phyloP scores from a whole-genome alignment of 1,140 invertebrate genomes.

The Dufourea novaeangliae region DNA sequence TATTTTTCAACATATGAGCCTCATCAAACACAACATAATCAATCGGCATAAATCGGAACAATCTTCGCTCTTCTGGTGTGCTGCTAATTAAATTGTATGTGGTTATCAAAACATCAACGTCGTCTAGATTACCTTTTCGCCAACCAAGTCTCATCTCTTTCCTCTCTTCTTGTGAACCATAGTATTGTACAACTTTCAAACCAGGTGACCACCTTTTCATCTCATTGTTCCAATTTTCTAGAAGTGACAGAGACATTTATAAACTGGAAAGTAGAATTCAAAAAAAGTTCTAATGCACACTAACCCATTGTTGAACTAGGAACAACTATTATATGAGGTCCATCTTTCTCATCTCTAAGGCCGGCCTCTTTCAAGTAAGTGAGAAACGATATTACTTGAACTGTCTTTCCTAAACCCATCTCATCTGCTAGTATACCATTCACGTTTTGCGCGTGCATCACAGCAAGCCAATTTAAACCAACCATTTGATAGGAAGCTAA shows the following conservation, averaged over 20 bases:
- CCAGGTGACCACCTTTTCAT: slow-evolving; percentile 92
- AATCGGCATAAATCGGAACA: slow-evolving; percentile 94
- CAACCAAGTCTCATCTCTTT: slow-evolving; percentile 89
- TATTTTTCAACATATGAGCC: slow-evolving; percentile 99
- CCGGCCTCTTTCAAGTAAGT: slow-evolving; percentile 91
- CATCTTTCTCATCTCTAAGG: slow-evolving; percentile 82
- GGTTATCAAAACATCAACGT: slow-evolving; percentile 93
- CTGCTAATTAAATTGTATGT: slow-evolving; percentile 92
- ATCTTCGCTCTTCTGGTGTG: slow-evolving; percentile 92
- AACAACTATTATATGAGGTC: slow-evolving; percentile 94
- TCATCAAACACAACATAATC: slow-evolving; percentile 98
- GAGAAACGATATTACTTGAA: slow-evolving; percentile 94
- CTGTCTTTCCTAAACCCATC: slow-evolving; percentile 95
- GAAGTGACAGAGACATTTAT: background rate
- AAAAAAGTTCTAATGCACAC: background rate
- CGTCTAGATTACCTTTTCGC: slow-evolving; percentile 87
- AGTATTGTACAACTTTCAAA: slow-evolving; percentile 92
- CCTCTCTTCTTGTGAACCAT: slow-evolving; percentile 93
- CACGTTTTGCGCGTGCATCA: slow-evolving; percentile 93
- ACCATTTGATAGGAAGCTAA: slow-evolving; percentile 95
- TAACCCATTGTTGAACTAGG: slow-evolving; percentile 94
- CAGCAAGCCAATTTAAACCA: slow-evolving; percentile 95
- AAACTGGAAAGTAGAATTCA: slow-evolving; percentile 1
- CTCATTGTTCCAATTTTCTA: slow-evolving; percentile 91
- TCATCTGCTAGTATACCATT: slow-evolving; percentile 97